These are phyloP conservation scores for Poecile atricapillus DNA, from an alignment of 2,113 vertebrate genomes.

Conservation along the genomic window DNA sequence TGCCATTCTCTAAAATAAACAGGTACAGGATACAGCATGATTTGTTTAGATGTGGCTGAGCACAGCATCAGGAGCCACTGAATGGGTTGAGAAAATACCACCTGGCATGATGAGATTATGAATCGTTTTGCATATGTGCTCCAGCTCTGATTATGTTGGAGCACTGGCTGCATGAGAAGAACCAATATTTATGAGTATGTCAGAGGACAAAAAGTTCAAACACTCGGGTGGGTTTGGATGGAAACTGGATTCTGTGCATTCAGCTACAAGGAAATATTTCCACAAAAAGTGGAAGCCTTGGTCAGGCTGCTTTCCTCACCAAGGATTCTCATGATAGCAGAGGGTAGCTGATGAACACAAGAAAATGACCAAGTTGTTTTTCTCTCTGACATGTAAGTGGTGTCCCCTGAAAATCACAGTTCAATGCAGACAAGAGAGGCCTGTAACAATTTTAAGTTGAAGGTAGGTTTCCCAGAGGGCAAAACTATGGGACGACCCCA, in stretches of 20 bases:
- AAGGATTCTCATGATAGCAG: not conserved
- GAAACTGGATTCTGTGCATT: not conserved
- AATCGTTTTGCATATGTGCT: not conserved
- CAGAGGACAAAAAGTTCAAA: not conserved
- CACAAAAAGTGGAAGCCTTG: not conserved
- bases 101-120: not conserved
- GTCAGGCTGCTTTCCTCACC: not conserved
- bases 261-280: not conserved
- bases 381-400: not conserved
- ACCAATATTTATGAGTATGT: not conserved
- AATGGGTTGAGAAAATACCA: not conserved
- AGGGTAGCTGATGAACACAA: not conserved
- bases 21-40: not conserved
- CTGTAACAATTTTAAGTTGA: not conserved
- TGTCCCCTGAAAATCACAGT: not conserved
- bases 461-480: not conserved
- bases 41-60: not conserved
- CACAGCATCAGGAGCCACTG: not conserved
- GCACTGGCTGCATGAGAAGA: not conserved
- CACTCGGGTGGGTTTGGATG: not conserved
- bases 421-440: not conserved
- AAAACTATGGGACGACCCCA: not conserved
- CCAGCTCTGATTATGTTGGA: not conserved
- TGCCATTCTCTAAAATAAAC: not conserved
- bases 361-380: not conserved